Conservation (phyloP, 2,113 vertebrate species). For the Asarcornis scutulata region DNA sequence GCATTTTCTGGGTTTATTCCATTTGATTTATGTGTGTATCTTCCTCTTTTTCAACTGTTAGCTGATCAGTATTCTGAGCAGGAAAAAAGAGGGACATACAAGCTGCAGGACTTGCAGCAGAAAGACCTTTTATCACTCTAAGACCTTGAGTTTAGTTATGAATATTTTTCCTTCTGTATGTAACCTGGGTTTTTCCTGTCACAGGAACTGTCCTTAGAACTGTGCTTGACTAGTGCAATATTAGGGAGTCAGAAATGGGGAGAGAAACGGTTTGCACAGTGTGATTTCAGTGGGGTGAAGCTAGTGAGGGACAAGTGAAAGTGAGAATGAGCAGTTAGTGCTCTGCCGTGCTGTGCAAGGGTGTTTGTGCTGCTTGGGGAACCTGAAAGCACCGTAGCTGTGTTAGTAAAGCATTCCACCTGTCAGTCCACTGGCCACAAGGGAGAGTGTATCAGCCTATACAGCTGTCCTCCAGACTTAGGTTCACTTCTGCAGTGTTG, state of each 20-base stretch:
- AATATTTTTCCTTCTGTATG: not conserved
- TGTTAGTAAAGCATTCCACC: not conserved
- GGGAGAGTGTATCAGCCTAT: not conserved
- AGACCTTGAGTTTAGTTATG: not conserved
- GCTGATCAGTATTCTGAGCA: not conserved
- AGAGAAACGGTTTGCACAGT: not conserved
- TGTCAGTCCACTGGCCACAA: not conserved
- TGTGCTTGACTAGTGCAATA: not conserved
- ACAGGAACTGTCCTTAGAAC: not conserved
- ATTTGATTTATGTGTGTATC: not conserved
- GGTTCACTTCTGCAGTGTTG: not conserved
- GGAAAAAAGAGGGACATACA: not conserved
- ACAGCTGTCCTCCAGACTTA: accelerated
- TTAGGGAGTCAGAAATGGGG: not conserved
- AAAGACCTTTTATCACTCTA: not conserved
- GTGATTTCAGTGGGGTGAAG: not conserved
- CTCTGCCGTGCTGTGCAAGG: not conserved
- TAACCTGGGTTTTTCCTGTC: not conserved
- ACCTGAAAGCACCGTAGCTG: accelerated
- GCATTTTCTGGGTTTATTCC: not conserved
- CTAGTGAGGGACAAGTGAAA: not conserved
- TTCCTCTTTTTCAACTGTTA: not conserved
- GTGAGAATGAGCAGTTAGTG: not conserved
- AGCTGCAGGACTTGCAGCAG: not conserved
- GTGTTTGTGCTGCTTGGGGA: not conserved